Evolutionary conservation across 2,888 invertebrate genomes (phyloP), one percentile per base, ranked within the genome.

Genomic region (Dorcus hopei): DNA sequence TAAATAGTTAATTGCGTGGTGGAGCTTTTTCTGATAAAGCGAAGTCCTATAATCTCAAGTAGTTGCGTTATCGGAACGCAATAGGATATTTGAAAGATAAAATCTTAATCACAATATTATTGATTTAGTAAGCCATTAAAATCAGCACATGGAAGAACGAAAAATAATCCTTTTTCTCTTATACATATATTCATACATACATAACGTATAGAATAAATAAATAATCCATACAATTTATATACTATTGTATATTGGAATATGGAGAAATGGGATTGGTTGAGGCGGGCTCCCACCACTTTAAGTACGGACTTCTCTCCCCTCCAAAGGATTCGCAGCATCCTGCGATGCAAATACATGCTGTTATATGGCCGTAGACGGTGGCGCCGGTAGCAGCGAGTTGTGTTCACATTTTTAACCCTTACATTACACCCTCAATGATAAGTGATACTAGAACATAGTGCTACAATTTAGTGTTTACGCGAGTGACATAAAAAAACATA

Each of bases 191-290:
- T 77, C 70, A 70, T 72, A 71, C 77, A 78, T 78, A 78, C 72
- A 77, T 78, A 77, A 77, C 73, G 74, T 76, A 76, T 72, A 72
- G 77, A 78, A 79, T 79, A 79, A 79, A 79, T 79, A 78, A 79
- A 79, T 79, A 79, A 79, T 79, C 78, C 77, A 78, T 79, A 78
- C 77, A 77, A 79, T 79, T 78, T 78, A 79, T 79, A 77, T 78
- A 78, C 75, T 77, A 78, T 78, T 77, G 78, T 79, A 76, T 77
- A 78, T 78, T 74, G 77, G 74, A 68, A 45, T 56, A 52, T 53
- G 57, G 63, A 61, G 63, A 56, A 59, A 58, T 49, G 61, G 62
- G 67, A 65, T 69, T 67, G 69, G 68, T 62, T 60, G 58, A 61
- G 49, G 38, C 43, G 57, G 48, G 54, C 61, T 61, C 66, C 68